Percentiles rank a stretch among this genome's conserved stretches.
phyloP scores from a whole-genome alignment of 2,113 vertebrate species.

The Salvelinus fontinalis region DNA sequence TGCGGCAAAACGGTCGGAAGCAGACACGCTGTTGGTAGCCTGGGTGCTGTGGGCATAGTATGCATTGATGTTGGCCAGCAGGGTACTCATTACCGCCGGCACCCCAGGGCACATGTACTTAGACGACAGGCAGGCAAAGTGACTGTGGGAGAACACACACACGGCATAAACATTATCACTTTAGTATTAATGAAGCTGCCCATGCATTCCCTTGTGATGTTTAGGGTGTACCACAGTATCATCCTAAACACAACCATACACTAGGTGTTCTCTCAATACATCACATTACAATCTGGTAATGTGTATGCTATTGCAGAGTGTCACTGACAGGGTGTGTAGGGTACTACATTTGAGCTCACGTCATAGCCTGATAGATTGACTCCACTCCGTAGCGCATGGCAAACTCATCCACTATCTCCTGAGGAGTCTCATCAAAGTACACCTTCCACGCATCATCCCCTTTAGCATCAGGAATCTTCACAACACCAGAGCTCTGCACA shows the following conservation, averaged over 20 bases:
- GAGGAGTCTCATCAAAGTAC: slow-evolving; percentile 96
- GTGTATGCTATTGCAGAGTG: not conserved
- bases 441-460: slow-evolving; percentile 98
- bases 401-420: slow-evolving; percentile 98
- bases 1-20: slow-evolving; percentile 95
- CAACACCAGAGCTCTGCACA: slow-evolving; percentile 93
- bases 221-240: not conserved
- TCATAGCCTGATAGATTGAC: slow-evolving; percentile 99
- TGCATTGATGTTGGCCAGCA: slow-evolving; percentile 97
- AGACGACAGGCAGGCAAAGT: slow-evolving; percentile 97
- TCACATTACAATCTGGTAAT: not conserved
- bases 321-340: not conserved
- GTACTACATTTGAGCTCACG: slow-evolving; percentile 74
- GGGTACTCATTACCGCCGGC: slow-evolving; percentile 96
- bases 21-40: slow-evolving; percentile 94
- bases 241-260: not conserved
- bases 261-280: not conserved
- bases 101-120: slow-evolving; percentile 99
- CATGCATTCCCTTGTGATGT: not conserved
- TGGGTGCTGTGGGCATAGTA: slow-evolving; percentile 97
- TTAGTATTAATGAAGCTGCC: not conserved
- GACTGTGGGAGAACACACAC: slow-evolving; percentile 69
- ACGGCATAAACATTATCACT: not conserved
- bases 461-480: slow-evolving; percentile 96
- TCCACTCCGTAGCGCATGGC: slow-evolving; percentile 98